Base-by-base conservation (phyloP, 2,113 vertebrate species). In the Hassar affinis region DNA sequence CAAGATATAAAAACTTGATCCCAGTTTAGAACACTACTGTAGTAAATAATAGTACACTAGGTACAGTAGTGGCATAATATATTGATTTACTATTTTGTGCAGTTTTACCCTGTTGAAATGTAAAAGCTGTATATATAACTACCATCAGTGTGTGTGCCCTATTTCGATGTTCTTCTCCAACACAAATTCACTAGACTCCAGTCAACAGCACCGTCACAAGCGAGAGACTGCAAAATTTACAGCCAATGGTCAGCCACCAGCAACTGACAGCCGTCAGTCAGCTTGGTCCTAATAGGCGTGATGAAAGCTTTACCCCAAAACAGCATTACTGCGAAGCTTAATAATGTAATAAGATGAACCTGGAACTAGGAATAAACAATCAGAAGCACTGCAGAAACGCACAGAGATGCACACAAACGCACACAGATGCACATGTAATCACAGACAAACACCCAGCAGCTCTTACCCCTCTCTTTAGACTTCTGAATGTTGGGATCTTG, bases 401-500 rank as follows among this genome's bases (percentile, higher is more conserved):
- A 74, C 42, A 79, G 47, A 62, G 38, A 74, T 45, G 35, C 15
- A 17, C 69, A 49, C n/a, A 74, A 15, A 76, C n/a, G 66, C 42
- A 74, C 42, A 81, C 74, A 59, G 27, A 77, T 4, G n/a, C 4
- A 12, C 72, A 54, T 0, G 54, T 17, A 76, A 74, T n/a, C 81
- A 38, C 74, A 85, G 38, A 80, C 59, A 78, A 33, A 78, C 47
- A 80, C 75, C 61, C 54, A 83, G 51, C 54, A 12, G 61, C 89
- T 95, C 97, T 99, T 97, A 98, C 98, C 96, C 95, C 95, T 97
- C 95, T 95, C 93, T 93, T 98, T 87, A 97, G 94, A 88, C 93
- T 95, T 92, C 94, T 96, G 94, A 98, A 94, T 93, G 96, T 96
- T 91, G 96, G 93, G 91, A 97, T 95, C 96, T 96, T 96, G 94